Evolutionary conservation across 2,888 invertebrate genomes (phyloP).

Genomic region (Aphodius sticticus): DNA sequence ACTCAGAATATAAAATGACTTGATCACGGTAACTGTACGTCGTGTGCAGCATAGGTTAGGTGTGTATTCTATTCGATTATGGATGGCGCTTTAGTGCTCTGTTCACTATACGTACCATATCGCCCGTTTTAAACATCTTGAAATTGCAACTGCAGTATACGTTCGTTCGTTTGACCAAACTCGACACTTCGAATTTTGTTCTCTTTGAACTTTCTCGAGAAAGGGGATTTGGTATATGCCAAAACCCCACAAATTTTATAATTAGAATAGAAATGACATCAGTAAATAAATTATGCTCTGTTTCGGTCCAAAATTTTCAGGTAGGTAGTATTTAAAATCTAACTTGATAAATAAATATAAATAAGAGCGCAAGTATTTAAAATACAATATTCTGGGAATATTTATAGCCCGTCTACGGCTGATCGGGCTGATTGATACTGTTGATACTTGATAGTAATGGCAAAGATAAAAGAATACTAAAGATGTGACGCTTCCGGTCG

Average conservation of each 20-base stretch:
- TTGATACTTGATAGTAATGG: no score
- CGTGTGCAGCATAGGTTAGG: background rate
- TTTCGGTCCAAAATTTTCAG: no score
- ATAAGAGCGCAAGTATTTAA: no score
- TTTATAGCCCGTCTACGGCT: no score
- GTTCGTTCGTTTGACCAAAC: background rate
- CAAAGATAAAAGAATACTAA: no score
- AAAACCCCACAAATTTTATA: background rate
- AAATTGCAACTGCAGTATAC: background rate
- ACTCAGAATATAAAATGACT: no score
- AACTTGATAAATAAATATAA: no score
- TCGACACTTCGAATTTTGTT: background rate
- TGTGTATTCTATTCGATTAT: background rate
- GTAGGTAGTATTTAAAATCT: no score
- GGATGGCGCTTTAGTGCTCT: background rate
- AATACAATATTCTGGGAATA: no score
- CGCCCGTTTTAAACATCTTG: background rate
- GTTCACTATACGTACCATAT: background rate
- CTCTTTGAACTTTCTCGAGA: background rate
- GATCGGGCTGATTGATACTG: no score
- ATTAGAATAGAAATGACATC: background rate
- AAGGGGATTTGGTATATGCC: background rate
- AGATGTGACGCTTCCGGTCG: no score
- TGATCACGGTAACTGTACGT: background rate
- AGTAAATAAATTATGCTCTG: background rate